A percentile compares a stretch with the other conserved stretches of the same genome.
Evolutionary conservation across 2,113 vertebrate species (phyloP).

Genomic region (Dendrocopos noguchii): DNA sequence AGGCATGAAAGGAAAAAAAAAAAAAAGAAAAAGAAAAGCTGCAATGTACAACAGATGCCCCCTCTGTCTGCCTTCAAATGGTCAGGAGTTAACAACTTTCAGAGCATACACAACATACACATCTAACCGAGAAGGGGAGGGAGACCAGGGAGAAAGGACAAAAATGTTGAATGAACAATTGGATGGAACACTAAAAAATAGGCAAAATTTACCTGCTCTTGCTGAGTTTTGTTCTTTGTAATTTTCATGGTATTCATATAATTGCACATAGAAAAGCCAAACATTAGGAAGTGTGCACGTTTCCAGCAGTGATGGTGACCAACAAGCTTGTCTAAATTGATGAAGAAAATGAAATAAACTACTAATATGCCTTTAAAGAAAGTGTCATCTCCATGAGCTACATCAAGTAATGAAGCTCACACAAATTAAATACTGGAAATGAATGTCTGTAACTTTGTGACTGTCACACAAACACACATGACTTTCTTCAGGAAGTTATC

Average conservation of each 20-base stretch:
- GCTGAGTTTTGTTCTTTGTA: neutral
- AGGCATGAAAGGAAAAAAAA: neutral
- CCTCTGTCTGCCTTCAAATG: neutral
- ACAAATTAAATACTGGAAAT: neutral
- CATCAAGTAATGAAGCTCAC: neutral
- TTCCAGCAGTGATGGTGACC: neutral
- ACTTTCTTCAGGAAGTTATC: neutral
- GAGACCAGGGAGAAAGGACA: neutral
- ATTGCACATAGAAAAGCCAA: neutral
- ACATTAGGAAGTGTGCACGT: neutral
- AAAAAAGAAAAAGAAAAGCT: neutral
- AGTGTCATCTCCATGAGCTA: neutral
- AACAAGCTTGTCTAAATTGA: neutral
- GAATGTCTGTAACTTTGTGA: neutral
- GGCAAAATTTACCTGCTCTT: neutral
- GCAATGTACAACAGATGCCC: slow-evolving; percentile 27
- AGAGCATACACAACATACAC: neutral
- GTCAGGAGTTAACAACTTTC: neutral
- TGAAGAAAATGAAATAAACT: neutral
- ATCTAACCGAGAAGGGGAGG: neutral
- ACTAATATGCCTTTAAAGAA: neutral
- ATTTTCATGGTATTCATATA: neutral
- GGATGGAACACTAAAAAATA: neutral
- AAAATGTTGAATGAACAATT: neutral
- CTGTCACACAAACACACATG: neutral